Percentiles rank a stretch among this genome's conserved stretches.
These are phyloP conservation scores for Anthopleura xanthogrammica DNA, from an alignment of 92 coral and sea anemone species.

Conservation along the genomic window DNA sequence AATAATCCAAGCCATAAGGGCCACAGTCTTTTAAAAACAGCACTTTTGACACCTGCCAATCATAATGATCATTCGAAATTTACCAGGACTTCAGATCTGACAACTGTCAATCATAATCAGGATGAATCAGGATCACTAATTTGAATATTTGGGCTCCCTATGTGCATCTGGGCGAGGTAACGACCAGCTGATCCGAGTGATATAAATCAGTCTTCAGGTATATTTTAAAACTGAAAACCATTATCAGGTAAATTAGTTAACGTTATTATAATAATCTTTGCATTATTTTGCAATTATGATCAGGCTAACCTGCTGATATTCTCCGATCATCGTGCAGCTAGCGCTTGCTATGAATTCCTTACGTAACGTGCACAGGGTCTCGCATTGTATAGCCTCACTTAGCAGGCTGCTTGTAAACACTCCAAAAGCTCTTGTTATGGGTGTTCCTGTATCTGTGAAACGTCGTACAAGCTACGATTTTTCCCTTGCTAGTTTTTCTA, in stretches of 20 bases:
- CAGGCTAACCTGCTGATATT: not conserved
- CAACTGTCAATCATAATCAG: not conserved
- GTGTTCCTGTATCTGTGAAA: conserved; percentile 69
- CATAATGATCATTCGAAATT: too few species aligned
- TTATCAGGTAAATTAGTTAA: too few species aligned
- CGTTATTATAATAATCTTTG: too few species aligned
- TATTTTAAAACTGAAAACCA: too few species aligned
- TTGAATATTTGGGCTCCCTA: not conserved
- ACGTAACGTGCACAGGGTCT: not conserved
- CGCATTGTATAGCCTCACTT: not conserved
- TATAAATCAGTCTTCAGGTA: too few species aligned
- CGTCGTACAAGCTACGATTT: conserved; percentile 23
- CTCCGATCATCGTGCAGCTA: not conserved
- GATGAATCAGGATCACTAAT: not conserved
- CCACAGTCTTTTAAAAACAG: too few species aligned
- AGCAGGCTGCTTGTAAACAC: conserved; percentile 10
- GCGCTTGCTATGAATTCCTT: not conserved
- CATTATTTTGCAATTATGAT: too few species aligned
- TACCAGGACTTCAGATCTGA: not conserved
- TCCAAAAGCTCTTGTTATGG: conserved; percentile 45
- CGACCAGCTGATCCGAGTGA: too few species aligned
- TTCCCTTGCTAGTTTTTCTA: conserved; percentile 78
- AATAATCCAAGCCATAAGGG: too few species aligned
- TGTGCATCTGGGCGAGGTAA: too few species aligned
- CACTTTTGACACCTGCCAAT: too few species aligned